A percentile compares a stretch with the other conserved stretches of the same genome.
Evolutionary conservation across 2,797 vertebrate genomes (phyloP).

Genomic region (Hybognathus amarus): DNA sequence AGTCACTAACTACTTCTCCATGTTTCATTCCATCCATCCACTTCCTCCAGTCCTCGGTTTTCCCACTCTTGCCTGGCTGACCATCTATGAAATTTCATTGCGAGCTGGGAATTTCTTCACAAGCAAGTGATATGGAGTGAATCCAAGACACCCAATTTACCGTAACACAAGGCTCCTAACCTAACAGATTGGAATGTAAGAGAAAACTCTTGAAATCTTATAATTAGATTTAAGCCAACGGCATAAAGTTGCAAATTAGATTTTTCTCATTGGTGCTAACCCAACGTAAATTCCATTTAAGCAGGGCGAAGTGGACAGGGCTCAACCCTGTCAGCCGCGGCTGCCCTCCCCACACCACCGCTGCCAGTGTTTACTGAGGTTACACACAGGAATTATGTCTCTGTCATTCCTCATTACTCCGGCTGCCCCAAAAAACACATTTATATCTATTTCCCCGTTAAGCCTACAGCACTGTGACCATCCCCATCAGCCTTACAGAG

Average conservation of each 20-base stretch:
- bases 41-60: constrained; percentile 17
- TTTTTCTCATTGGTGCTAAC: constrained; percentile 80
- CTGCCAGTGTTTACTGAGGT: constrained; percentile 46
- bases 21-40: constrained; percentile 53
- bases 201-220: constrained; percentile 68
- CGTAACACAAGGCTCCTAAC: background rate
- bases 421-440: constrained; percentile 38
- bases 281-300: constrained; percentile 81
- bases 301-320: constrained; percentile 55
- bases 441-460: constrained; percentile 54
- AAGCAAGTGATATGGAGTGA: constrained; percentile 31
- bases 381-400: constrained; percentile 48
- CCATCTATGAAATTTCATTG: constrained; percentile 10
- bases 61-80: constrained; percentile 21
- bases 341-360: constrained; percentile 23
- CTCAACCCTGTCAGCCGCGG: constrained; percentile 42
- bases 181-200: background rate
- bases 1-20: constrained; percentile 57
- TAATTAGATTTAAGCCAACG: constrained; percentile 79
- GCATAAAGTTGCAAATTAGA: constrained; percentile 79
- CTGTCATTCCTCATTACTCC: constrained; percentile 51
- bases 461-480: constrained; percentile 38
- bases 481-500: constrained; percentile 15
- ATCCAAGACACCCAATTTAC: background rate
- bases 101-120: background rate